These are phyloP conservation scores for Pleuronectes platessa DNA, from an alignment of 2,113 vertebrate species.

Conservation along the genomic window DNA sequence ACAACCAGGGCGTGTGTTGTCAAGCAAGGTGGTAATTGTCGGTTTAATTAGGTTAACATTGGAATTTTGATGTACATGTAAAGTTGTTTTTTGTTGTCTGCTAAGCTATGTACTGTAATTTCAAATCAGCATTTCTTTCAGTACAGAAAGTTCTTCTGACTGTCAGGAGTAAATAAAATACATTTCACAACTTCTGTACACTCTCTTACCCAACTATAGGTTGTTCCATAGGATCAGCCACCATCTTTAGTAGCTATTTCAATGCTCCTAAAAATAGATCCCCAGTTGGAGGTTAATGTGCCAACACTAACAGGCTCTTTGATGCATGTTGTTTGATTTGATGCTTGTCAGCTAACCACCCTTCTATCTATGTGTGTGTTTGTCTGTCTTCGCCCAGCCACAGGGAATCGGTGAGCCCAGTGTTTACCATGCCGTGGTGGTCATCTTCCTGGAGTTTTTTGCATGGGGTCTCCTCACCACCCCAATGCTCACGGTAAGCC, in stretches of 20 bases:
- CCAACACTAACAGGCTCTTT: constrained; percentile 16
- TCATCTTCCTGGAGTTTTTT: constrained; percentile 95
- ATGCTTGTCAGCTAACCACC: neutral
- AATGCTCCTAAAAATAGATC: neutral
- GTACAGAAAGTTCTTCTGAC: neutral
- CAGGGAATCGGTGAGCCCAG: constrained; percentile 93
- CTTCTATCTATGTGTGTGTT: neutral
- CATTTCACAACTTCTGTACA: neutral
- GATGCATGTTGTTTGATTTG: neutral
- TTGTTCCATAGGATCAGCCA: constrained; percentile 4
- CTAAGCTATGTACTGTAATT: neutral
- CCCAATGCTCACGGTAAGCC: constrained; percentile 88
- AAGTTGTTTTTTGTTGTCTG: too few species aligned
- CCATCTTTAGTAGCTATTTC: too few species aligned
- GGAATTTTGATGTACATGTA: too few species aligned
- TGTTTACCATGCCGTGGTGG: constrained; percentile 92
- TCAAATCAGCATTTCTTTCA: neutral
- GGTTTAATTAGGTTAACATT: too few species aligned
- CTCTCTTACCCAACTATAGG: neutral
- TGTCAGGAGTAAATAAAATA: too few species aligned
- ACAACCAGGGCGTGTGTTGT: too few species aligned
- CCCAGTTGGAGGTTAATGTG: constrained; percentile 25
- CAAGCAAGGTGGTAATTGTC: too few species aligned
- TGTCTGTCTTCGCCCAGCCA: constrained; percentile 75
- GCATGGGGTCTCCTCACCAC: constrained; percentile 93